A percentile compares a stretch with the other conserved stretches of the same genome.
These are phyloP conservation scores for Vanacampus margaritifer DNA, from an alignment of 2,113 vertebrate genomes.

Conservation along the genomic window DNA sequence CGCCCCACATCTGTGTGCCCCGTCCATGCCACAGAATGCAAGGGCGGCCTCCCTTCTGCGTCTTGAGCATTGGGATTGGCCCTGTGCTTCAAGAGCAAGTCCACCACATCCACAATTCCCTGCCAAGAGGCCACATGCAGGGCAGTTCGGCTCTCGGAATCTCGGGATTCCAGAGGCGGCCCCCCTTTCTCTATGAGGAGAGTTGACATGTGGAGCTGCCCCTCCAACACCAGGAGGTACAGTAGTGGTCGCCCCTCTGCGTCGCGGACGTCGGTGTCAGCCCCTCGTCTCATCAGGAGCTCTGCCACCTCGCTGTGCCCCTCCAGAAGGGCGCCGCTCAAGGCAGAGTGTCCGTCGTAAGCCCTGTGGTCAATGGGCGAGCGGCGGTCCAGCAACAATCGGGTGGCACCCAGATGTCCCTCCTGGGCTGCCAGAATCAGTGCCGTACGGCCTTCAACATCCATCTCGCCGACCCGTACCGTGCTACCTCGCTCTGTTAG, in stretches of 20 bases:
- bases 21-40: slow-evolving; percentile 78
- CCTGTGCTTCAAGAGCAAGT: slow-evolving; percentile 67
- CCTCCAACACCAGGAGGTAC: slow-evolving; percentile 76
- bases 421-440: slow-evolving; percentile 79
- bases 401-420: slow-evolving; percentile 68
- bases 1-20: slow-evolving; percentile 63
- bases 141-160: slow-evolving; percentile 74
- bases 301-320: slow-evolving; percentile 68
- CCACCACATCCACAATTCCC: slow-evolving; percentile 63
- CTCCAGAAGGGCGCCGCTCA: slow-evolving; percentile 69
- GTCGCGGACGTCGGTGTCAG: slow-evolving; percentile 73
- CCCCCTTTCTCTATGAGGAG: slow-evolving; percentile 75
- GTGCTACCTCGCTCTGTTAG: slow-evolving; percentile 74
- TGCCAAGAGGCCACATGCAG: slow-evolving; percentile 78
- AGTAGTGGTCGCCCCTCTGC: slow-evolving; percentile 76
- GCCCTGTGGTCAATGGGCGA: slow-evolving; percentile 73
- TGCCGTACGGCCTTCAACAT: slow-evolving; percentile 74
- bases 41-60: slow-evolving; percentile 66
- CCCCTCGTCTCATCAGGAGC: slow-evolving; percentile 72
- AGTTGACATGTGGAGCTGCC: slow-evolving; percentile 58
- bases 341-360: slow-evolving; percentile 73
- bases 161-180: slow-evolving; percentile 70
- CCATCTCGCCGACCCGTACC: slow-evolving; percentile 73
- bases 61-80: slow-evolving; percentile 74
- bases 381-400: slow-evolving; percentile 70